These are phyloP conservation scores for Excalfactoria chinensis DNA, from an alignment of 2,113 vertebrate species.

Conservation along the genomic window DNA sequence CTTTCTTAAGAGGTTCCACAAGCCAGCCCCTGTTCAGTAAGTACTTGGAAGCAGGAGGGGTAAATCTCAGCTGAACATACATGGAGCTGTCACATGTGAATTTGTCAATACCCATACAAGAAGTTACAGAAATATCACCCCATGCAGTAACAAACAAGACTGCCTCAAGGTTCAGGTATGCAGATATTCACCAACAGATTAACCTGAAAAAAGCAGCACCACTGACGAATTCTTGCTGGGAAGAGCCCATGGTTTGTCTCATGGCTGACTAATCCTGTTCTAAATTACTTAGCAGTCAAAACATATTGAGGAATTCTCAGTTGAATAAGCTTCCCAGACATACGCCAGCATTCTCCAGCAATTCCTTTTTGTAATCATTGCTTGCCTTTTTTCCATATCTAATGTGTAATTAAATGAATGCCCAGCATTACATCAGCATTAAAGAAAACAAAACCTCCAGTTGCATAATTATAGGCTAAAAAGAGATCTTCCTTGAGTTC, in stretches of 20 bases:
- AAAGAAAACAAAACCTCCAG: not conserved
- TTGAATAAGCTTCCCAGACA: not conserved
- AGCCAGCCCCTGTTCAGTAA: not conserved
- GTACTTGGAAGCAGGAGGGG: not conserved
- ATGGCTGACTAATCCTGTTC: slow-evolving; percentile 25
- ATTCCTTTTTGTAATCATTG: slow-evolving; percentile 31
- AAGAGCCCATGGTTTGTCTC: slow-evolving; percentile 37
- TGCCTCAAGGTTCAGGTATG: not conserved
- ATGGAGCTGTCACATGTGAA: not conserved
- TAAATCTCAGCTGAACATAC: not conserved
- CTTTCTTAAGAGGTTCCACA: not conserved
- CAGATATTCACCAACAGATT: not conserved
- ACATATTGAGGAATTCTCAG: not conserved
- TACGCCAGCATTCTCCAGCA: not conserved
- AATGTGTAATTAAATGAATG: slow-evolving; percentile 37
- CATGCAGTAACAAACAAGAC: not conserved
- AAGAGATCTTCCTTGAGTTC: not conserved
- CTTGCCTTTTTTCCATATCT: slow-evolving; percentile 12
- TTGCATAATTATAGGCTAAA: slow-evolving; percentile 46
- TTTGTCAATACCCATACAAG: not conserved
- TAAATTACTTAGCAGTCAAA: slow-evolving; percentile 9
- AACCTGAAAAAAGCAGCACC: slow-evolving; percentile 11
- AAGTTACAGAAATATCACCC: not conserved
- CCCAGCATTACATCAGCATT: slow-evolving; percentile 6
- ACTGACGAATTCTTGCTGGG: not conserved